Base-by-base conservation (phyloP, 2,888 invertebrate genomes). In the Eupithecia centaureata region DNA sequence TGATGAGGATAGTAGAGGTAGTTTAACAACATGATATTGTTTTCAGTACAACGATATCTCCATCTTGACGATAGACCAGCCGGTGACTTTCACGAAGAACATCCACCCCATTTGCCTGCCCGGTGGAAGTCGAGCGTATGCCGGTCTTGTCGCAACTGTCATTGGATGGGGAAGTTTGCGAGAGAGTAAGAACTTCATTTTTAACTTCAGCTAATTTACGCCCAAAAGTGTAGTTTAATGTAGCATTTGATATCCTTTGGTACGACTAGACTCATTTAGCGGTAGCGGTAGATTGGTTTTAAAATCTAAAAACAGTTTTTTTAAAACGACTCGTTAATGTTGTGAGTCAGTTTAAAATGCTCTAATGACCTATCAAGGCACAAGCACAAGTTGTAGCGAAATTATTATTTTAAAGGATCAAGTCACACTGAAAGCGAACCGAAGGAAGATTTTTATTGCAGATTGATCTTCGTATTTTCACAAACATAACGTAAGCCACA, bases 131-230 rank as follows among this genome's bases (percentile, higher is more conserved):
- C 89, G 94, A 60, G 94, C 94, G 1, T 97, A 96, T 81, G 93
- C 95, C 38, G 97, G 97, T 1, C 94, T 94, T 73, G 93, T 94
- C 13, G 97, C 95, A 1, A 97, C 97, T 0, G 97, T 98, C 4
- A 96, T 97, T 67, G 98, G 98, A 52, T 98, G 98, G 98, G 98
- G 97, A 58, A 97, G 97, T 80, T 91, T 97, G 73, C 91, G 95
- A 80, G 97, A 97, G 88, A 96, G 96, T 96, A 82, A 93, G 94
- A 59, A 15, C 54, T 35, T 0, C 18, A 2, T 5, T 25, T 2
- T 5, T 52, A 18, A 42, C 42, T 5, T 54, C n/a, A 18, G 2
- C 18, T 56, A 10, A 10, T 30, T n/a, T 42, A 42, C 42, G n/a
- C n/a, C n/a, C n/a, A n/a, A n/a, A n/a, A n/a, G n/a, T n/a, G n/a